Percentiles rank a stretch among this genome's conserved stretches.
Evolutionary conservation across 2,113 vertebrate species (phyloP).

Genomic region (Anarrhichthys ocellatus): DNA sequence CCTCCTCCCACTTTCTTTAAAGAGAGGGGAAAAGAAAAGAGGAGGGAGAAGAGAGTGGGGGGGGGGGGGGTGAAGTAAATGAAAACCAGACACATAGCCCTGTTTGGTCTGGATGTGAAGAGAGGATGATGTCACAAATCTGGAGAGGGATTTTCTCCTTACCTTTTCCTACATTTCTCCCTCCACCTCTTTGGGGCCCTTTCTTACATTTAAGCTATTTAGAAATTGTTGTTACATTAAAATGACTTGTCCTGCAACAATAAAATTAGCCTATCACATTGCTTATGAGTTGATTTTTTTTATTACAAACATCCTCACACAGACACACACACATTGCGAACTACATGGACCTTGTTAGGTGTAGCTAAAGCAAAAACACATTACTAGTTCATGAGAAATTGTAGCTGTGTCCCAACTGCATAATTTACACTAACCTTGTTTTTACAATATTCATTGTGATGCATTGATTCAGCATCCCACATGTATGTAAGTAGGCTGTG

Average conservation of each 20-base stretch:
- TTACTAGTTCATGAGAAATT: background rate
- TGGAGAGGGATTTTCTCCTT: constrained; percentile 50
- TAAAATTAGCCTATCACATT: too few species aligned
- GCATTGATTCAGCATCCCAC: background rate
- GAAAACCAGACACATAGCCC: constrained; percentile 81
- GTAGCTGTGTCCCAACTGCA: background rate
- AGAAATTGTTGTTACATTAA: background rate
- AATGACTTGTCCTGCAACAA: background rate
- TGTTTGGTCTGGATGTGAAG: constrained; percentile 80
- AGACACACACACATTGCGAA: background rate
- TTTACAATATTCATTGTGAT: background rate
- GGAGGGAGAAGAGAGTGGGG: constrained; percentile 19
- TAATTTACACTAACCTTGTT: background rate
- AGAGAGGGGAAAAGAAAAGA: constrained; percentile 59
- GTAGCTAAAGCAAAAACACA: background rate
- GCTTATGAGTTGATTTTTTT: too few species aligned
- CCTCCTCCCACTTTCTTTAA: constrained; percentile 80
- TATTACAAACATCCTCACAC: too few species aligned
- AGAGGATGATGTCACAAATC: constrained; percentile 79
- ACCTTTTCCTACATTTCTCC: constrained; percentile 56
- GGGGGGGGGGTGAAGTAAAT: constrained; percentile 69
- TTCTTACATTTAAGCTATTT: background rate
- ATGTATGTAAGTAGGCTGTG: background rate
- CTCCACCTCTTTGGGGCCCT: constrained; percentile 23
- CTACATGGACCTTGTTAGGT: background rate